Base-by-base conservation (phyloP, 2,888 invertebrate species). In the Formica aserva region DNA sequence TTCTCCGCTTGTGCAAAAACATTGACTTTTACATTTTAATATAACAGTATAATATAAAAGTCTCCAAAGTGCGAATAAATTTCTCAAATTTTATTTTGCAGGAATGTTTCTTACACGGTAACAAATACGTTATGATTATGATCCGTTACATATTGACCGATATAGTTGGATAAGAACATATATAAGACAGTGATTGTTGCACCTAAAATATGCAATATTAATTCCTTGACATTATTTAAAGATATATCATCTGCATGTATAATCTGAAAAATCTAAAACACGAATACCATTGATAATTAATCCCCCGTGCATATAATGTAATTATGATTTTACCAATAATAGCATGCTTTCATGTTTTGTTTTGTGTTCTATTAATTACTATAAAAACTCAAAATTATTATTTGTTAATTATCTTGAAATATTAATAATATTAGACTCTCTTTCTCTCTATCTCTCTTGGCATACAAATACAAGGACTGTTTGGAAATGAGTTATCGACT, bases 241-340 rank as follows among this genome's bases (percentile, higher is more conserved):
- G 35, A 76, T 11, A 13, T 41, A 13, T 41, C 41, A 41, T 41
- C 13, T 41, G 13, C 13, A 15, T 26, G 65, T 8, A 3, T 3
- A 11, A 65, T 52, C 48, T 65, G 15, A 35, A 48, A 76, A 48
- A 65, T 26, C 76, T 76, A 38, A 72, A 0, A 41, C 13, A 41
- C 15, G 26, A 74, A 18, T 26, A 29, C 26, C 3, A 52, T 18
- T 38, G 3, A 0, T 26, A 6, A 26, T 22, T 22, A 22, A 2
- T 57, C 4, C 35, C 9, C 15, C n/a, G 6, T 6, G n/a, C n/a
- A 3, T n/a, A n/a, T n/a, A 18, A 1, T 66, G 6, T 22, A 22
- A 22, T 8, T 26, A 66, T 41, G 8, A 41, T 3, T 66, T 22
- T 26, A 22, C 11, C 3, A 65, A 35, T 35, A 65, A 65, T 13